Conservation (phyloP, 2,888 invertebrate species). For the Stenodera caucasica region DNA sequence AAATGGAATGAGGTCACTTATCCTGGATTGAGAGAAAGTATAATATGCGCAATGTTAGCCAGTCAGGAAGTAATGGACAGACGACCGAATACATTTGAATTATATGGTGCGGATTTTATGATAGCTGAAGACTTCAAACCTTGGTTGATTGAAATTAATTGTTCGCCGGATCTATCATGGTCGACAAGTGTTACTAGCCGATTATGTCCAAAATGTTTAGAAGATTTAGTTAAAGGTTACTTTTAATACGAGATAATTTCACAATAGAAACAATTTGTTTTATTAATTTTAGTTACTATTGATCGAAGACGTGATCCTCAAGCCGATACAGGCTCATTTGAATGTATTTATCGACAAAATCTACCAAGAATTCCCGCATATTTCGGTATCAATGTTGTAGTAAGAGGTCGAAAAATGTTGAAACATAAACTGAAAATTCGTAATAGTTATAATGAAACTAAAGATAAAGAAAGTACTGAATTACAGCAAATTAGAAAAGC, state of each 20-base stretch:
- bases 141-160: slow-evolving; percentile 94
- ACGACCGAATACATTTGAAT: slow-evolving; percentile 81
- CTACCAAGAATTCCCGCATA: slow-evolving; percentile 80
- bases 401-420: slow-evolving; percentile 67
- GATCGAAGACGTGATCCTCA: slow-evolving; percentile 72
- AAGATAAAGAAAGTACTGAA: slow-evolving; percentile 17
- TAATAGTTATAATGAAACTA: slow-evolving; percentile 40
- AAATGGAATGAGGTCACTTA: slow-evolving; percentile 85
- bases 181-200: slow-evolving; percentile 87
- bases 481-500: neutral
- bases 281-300: slow-evolving; percentile 68
- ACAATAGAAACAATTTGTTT: slow-evolving; percentile 8
- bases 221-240: slow-evolving; percentile 88
- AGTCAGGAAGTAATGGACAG: slow-evolving; percentile 86
- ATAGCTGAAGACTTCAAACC: slow-evolving; percentile 83
- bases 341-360: slow-evolving; percentile 75
- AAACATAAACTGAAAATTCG: slow-evolving; percentile 49
- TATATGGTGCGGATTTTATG: slow-evolving; percentile 97
- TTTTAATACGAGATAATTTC: neutral
- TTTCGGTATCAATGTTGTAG: slow-evolving; percentile 70
- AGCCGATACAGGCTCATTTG: slow-evolving; percentile 80
- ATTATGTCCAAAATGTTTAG: slow-evolving; percentile 83
- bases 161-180: slow-evolving; percentile 89
- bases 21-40: slow-evolving; percentile 63
- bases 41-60: slow-evolving; percentile 80